Base-by-base conservation (phyloP, 2,888 invertebrate genomes). In the Plagiodera versicolora region DNA sequence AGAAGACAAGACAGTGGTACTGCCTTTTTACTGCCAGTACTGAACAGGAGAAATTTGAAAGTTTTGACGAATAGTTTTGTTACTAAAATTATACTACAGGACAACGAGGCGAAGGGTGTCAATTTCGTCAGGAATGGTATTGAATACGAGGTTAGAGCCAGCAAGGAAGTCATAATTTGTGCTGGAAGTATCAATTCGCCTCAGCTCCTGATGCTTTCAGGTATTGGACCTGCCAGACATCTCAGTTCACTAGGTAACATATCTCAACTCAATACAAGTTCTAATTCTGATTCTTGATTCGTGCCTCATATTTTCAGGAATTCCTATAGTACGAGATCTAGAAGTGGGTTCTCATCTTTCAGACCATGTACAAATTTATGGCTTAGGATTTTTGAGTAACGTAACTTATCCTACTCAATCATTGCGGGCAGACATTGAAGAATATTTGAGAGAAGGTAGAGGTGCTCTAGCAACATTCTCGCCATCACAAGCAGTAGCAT, bases 111-210 rank as follows among this genome's bases (percentile, higher is more conserved):
- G 0, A 77, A 78, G 1, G 91, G 89, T 0, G 88, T 92, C 0
- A 85, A 88, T 73, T 90, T 89, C 70, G 70, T 82, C 1, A 88
- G 88, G 74, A 81, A 85, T 61, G 83, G 83, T 16, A 79, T 74
- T 72, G 82, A 81, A 67, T 86, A 80, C 61, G 70, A 75, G 11
- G 83, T 83, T 0, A 75, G 78, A 4, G 91, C 90, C 3, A 83
- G 81, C 3, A 90, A 87, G 65, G 93, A 91, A 79, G 85, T 94
- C 1, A 85, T 94, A 53, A 78, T 94, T n/a, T 86, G 89, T 11
- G 91, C 91, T 0, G 94, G 94, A 5, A 81, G 89, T 0, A 87
- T 94, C 19, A 91, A 90, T 64, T 90, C 92, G 0, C 91, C 94
- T 0, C 93, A 94, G 75, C 77, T 94, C 8, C 78, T 95, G 52